phyloP scores from a whole-genome alignment of 2,888 invertebrate genomes.

The Lysandra bellargus region DNA sequence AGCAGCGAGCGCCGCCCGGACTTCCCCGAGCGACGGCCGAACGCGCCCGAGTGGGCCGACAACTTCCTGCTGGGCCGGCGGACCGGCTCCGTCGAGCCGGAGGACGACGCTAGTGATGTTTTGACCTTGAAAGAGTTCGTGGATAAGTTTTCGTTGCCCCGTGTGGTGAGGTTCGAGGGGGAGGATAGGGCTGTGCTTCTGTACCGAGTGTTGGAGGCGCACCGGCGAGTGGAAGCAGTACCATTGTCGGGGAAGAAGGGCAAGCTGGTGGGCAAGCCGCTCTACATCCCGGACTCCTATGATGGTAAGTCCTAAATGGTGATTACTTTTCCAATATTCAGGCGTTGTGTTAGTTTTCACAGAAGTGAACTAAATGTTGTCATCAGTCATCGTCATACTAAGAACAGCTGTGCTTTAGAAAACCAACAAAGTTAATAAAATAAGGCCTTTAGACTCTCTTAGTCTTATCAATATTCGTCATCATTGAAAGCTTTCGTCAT shows the following conservation, averaged over 20 bases:
- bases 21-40: conserved; percentile 62
- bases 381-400: too few relatives aligned
- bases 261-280: conserved; percentile 78
- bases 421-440: too few relatives aligned
- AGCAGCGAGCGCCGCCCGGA: conserved; percentile 76
- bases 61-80: conserved; percentile 68
- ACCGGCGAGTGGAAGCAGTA: conserved; percentile 82
- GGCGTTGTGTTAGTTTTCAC: too few relatives aligned
- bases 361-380: too few relatives aligned
- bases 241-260: conserved; percentile 80
- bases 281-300: conserved; percentile 84
- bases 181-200: conserved; percentile 81
- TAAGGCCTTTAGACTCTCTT: too few relatives aligned
- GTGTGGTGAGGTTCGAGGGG: conserved; percentile 80
- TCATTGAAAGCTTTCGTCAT: not conserved
- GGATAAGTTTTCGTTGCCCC: conserved; percentile 81
- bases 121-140: conserved; percentile 80
- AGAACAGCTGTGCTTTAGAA: too few relatives aligned
- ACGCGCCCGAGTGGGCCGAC: conserved; percentile 71
- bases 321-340: not conserved
- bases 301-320: conserved; percentile 74
- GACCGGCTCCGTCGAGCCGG: conserved; percentile 69
- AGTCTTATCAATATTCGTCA: too few relatives aligned
- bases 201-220: conserved; percentile 82
- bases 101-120: conserved; percentile 72